A percentile compares a stretch with the other conserved stretches of the same genome.
phyloP scores from a whole-genome alignment of 2,113 vertebrate genomes.

The Callospermophilus lateralis region DNA sequence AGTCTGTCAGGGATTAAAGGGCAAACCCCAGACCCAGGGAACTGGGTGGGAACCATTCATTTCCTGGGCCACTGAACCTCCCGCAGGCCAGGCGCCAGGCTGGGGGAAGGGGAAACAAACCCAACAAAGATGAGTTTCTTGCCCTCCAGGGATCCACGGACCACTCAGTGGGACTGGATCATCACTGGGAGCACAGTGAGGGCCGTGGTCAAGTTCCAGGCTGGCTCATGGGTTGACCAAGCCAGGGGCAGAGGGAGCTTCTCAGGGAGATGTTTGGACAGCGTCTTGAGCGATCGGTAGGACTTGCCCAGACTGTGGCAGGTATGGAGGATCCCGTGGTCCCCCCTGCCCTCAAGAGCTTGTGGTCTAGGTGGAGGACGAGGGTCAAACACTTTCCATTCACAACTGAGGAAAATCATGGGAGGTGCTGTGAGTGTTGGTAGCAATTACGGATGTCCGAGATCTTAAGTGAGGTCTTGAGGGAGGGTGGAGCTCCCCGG shows the following conservation, averaged over 20 bases:
- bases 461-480: not conserved
- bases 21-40: not conserved
- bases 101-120: not conserved
- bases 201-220: fast-evolving
- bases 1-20: too few relatives aligned
- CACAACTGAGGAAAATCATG: not conserved
- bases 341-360: not conserved
- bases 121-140: not conserved
- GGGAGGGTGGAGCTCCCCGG: not conserved
- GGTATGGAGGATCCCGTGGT: not conserved
- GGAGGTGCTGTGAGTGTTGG: not conserved
- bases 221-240: not conserved
- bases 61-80: not conserved
- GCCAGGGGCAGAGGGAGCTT: not conserved
- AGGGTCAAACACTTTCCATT: not conserved
- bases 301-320: not conserved
- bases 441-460: not conserved
- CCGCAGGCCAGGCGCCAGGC: not conserved
- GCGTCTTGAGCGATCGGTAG: not conserved
- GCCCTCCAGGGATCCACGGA: not conserved
- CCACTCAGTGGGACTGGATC: not conserved
- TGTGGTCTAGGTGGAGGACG: not conserved
- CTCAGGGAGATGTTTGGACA: not conserved
- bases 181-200: fast-evolving
- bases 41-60: not conserved